Evolutionary conservation across 2,888 invertebrate genomes (phyloP).

Genomic region (Ectemnius lituratus): DNA sequence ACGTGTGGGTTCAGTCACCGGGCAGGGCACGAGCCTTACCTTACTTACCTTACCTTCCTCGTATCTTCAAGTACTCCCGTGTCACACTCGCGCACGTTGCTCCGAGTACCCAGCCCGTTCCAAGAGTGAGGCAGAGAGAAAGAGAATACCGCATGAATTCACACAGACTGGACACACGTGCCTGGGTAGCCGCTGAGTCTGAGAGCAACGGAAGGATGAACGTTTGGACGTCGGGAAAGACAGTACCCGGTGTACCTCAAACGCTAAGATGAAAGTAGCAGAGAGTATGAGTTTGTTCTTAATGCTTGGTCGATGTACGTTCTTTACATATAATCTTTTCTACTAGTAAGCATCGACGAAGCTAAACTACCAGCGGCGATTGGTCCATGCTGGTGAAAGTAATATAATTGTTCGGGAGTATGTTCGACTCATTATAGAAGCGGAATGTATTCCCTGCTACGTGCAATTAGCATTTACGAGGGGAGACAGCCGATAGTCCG

Average conservation of each 20-base stretch:
- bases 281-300: constrained; percentile 39
- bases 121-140: not conserved
- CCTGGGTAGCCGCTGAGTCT: constrained; percentile 17
- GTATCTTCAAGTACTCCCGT: constrained; percentile 58
- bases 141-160: constrained; percentile 17
- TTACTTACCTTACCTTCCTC: constrained; percentile 62
- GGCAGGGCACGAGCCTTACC: constrained; percentile 65
- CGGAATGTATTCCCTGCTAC: not conserved
- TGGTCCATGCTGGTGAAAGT: not conserved
- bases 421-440: constrained; percentile 5
- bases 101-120: too few relatives aligned
- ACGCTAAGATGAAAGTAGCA: constrained; percentile 40
- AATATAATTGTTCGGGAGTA: constrained; percentile 5
- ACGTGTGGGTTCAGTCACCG: constrained; percentile 72
- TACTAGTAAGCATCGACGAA: not conserved
- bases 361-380: not conserved
- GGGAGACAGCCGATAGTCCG: too few relatives aligned
- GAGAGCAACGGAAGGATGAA: constrained; percentile 44
- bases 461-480: constrained; percentile 5
- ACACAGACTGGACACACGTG: constrained; percentile 1
- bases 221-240: constrained; percentile 40
- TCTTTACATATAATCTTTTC: not conserved
- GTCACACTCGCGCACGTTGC: constrained; percentile 48
- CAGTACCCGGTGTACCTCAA: constrained; percentile 38
- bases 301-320: constrained; percentile 30